Evolutionary conservation across 2,113 vertebrate genomes (phyloP).

Genomic region (Myrmecobius fasciatus): DNA sequence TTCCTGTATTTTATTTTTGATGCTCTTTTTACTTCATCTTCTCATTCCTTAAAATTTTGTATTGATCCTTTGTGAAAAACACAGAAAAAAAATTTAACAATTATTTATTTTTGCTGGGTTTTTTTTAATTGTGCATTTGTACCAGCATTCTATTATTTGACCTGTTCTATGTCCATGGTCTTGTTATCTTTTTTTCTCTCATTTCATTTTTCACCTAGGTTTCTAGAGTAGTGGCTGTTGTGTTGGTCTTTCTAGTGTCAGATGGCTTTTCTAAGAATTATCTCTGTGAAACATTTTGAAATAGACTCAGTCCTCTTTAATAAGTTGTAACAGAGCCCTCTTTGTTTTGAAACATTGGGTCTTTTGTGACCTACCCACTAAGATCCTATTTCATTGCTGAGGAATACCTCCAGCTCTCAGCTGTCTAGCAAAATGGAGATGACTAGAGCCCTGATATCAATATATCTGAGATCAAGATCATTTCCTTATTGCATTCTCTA

Average conservation of each 20-base stretch:
- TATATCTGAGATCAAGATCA: background rate
- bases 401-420: background rate
- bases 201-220: background rate
- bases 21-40: constrained; percentile 1
- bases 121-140: background rate
- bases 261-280: background rate
- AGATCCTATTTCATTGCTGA: background rate
- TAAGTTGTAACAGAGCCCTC: background rate
- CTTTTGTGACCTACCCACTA: background rate
- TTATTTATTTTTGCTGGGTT: background rate
- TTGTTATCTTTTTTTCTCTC: background rate
- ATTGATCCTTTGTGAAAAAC: background rate
- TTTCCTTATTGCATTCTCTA: background rate
- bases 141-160: background rate
- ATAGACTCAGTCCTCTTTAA: background rate
- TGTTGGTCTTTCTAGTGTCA: background rate
- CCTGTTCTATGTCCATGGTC: background rate
- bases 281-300: background rate
- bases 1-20: background rate
- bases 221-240: background rate
- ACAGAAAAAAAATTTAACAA: background rate
- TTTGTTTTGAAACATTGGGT: background rate
- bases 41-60: background rate
- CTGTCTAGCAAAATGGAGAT: background rate
- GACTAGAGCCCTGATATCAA: background rate